Evolutionary conservation across 1,140 invertebrate genomes (phyloP).

Genomic region (Caenorhabditis inopinata): DNA sequence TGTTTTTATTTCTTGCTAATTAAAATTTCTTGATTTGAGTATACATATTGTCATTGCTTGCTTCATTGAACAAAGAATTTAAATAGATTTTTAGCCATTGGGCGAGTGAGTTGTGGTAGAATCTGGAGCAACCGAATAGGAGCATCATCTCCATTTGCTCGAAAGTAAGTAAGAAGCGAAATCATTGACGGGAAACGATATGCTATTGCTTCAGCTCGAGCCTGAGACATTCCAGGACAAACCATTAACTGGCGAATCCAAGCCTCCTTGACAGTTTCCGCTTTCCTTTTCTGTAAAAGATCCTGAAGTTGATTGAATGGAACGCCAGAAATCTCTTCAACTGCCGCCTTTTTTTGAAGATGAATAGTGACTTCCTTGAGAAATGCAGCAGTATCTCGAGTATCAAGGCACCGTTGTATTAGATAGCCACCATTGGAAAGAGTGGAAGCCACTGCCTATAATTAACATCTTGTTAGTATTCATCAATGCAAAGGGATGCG

Average conservation of each 20-base stretch:
- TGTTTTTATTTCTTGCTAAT: neutral
- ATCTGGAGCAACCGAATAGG: neutral
- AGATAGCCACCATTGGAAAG: slow-evolving; percentile 22
- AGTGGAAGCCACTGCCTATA: slow-evolving; percentile 34
- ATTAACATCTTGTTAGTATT: neutral
- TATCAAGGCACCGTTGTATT: slow-evolving; percentile 21
- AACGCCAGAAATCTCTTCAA: slow-evolving; percentile 4
- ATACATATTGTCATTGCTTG: neutral
- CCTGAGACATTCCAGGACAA: slow-evolving; percentile 31
- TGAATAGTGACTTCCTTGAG: slow-evolving; percentile 15
- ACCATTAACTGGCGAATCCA: slow-evolving; percentile 35
- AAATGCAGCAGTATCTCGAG: slow-evolving; percentile 25
- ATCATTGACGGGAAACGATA: slow-evolving; percentile 15
- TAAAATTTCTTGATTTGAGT: neutral
- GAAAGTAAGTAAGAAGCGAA: neutral
- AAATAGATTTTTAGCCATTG: slow-evolving; percentile 7
- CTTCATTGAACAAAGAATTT: slow-evolving; percentile 30
- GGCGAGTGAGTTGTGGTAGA: slow-evolving; percentile 18
- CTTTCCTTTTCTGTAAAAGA: slow-evolving; percentile 22
- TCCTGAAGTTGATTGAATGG: slow-evolving; percentile 33
- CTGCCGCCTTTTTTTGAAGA: neutral
- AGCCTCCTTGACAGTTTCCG: slow-evolving; percentile 31
- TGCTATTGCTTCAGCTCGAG: slow-evolving; percentile 11
- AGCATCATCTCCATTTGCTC: neutral
- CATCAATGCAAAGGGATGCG: too few species aligned